Percentiles rank a stretch among this genome's conserved stretches.
Evolutionary conservation across 2,888 invertebrate genomes (phyloP).

Genomic region (Lamellibrachia satsuma): DNA sequence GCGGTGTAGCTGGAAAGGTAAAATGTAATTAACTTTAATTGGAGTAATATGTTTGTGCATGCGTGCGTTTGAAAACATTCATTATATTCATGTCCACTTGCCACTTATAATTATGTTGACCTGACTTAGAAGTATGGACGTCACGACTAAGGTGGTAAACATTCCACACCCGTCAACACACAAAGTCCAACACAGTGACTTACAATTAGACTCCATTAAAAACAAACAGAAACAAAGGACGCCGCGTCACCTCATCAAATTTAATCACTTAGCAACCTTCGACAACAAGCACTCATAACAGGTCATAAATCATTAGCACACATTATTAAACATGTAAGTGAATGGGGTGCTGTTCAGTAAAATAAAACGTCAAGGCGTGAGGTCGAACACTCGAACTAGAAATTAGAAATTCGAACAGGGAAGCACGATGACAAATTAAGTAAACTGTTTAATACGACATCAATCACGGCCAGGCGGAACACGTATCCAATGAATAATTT

Average conservation of each 20-base stretch:
- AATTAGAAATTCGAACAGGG: not conserved
- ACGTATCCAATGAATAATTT: too few species aligned
- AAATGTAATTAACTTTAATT: too few species aligned
- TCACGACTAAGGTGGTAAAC: not conserved
- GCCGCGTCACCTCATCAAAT: not conserved
- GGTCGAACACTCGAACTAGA: not conserved
- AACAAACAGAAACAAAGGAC: not conserved
- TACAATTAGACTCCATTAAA: not conserved
- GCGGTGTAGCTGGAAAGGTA: too few species aligned
- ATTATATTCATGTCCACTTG: not conserved
- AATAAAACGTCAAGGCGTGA: not conserved
- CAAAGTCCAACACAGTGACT: not conserved
- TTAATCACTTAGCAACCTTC: slow-evolving; percentile 13
- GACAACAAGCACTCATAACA: not conserved
- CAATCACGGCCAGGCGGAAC: too few species aligned
- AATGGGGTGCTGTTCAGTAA: not conserved
- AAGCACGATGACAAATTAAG: not conserved
- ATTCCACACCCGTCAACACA: not conserved
- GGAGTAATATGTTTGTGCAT: not conserved
- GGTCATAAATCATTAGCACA: not conserved
- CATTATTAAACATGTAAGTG: not conserved
- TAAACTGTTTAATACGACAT: not conserved
- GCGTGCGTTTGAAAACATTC: not conserved
- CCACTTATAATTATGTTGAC: not conserved
- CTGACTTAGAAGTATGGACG: not conserved